Evolutionary conservation across 2,113 vertebrate genomes (phyloP), one percentile per base, ranked within the genome.

Genomic region (Seriola quinqueradiata): DNA sequence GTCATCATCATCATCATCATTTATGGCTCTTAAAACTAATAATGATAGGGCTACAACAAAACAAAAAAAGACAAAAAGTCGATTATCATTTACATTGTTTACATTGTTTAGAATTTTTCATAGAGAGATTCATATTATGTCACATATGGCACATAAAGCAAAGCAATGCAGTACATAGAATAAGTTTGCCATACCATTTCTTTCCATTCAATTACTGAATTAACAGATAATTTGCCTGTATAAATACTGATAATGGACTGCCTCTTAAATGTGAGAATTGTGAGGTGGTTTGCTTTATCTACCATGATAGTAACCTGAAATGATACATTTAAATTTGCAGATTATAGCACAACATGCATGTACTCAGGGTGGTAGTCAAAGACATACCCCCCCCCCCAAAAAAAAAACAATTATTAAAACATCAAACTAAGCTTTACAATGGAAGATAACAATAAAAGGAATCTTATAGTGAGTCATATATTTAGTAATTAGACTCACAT

Each of bases 361-460:
- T 42, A 40, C 17, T 63, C 2, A 42, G 21, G 42, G 42, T 36
- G 28, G 21, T 14, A 13, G 23, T 17, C 7, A 32, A 3, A 65
- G 17, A 50, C 50, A 25, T 5, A 17, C 5, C 3, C 21, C 63
- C 17, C 3, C 25, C 3, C 21, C 63, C 17, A 68, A 46, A 46
- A 23, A 32, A 7, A 32, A 13, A 59, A 66, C 52, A n/a, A 57
- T n/a, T n/a, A 71, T 48, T 10, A 21, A 34, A 63, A 46, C 2
- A 25, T 48, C 21, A 58, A 59, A 60, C 54, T 10, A 75, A 64
- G 64, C 4, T 44, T 55, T 46, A 72, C n/a, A 13, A 72, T 81
- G 46, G n/a, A 77, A 42, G 9, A 54, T 23, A 21, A 55, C 21
- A 32, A 48, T 23, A 16, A 7, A 42, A 10, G 2, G 10, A 7